Base-by-base conservation (phyloP, 92 coral and sea anemone genomes). In the Heliopora coerulea region DNA sequence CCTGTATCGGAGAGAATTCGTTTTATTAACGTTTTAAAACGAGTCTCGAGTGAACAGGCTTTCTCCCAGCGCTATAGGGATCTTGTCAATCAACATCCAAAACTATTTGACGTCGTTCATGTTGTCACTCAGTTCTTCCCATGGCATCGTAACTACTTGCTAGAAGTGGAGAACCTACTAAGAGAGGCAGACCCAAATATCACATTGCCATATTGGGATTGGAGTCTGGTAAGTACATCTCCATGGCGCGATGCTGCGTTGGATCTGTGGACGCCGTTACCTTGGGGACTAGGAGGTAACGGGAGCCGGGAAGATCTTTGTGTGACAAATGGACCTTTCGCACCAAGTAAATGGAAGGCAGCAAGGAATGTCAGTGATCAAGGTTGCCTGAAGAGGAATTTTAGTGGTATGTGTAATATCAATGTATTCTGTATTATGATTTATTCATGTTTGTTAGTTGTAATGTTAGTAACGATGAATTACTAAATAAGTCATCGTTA, bases 141-240 rank as follows among this genome's bases (percentile, higher is more conserved):
- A 0, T 90, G 96, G 96, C 96, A 90, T 78, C 91, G 96, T 0
- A 84, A 89, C 88, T 90, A 88, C 69, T 39, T 90, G 8, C 56
- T 88, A 23, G 20, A 66, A 5, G 84, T 90, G 68, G 96, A 90
- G 68, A 87, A 90, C 54, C 72, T 90, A 21, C 63, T 90, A 25
- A 87, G 92, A 40, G 72, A 68, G 54, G 77, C 88, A 0, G 96
- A 90, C 49, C 88, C 91, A 27, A 91, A 91, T 11, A 88, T 88
- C 44, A 90, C 96, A n/a, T 87, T 90, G 37, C 96, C 96, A 20
- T 90, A 81, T 49, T 90, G 96, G 96, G 72, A 90, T 80, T 88
- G 92, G 92, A 62, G 80, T 29, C 83, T 37, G 12, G 59, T 62
- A 49, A 70, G 80, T 74, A 65, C 72, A 17, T 28, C 41, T 37